phyloP scores from a whole-genome alignment of 1,140 invertebrate species.

The Nasonia vitripennis region DNA sequence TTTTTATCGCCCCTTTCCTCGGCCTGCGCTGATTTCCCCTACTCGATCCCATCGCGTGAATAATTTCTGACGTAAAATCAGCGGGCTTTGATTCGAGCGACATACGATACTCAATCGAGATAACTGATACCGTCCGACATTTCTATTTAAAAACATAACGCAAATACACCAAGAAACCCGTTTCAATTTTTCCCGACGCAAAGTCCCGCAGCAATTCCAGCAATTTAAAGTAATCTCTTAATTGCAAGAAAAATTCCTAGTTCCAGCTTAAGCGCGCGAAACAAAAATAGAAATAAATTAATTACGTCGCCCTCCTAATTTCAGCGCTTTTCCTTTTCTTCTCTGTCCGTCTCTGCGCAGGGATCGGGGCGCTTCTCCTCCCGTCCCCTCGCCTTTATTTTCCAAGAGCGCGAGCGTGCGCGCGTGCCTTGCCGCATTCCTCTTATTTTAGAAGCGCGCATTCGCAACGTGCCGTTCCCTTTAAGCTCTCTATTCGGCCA shows the following conservation, averaged over 20 bases:
- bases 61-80: no score
- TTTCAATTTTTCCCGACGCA: background rate
- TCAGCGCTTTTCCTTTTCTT: background rate
- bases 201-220: background rate
- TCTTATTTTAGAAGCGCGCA: conserved; percentile 13
- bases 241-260: background rate
- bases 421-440: background rate
- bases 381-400: background rate
- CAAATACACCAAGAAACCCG: background rate
- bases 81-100: no score
- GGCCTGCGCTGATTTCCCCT: background rate
- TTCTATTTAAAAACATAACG: no score
- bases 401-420: background rate
- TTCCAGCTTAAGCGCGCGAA: background rate
- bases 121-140: no score
- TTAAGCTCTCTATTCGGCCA: conserved; percentile 33
- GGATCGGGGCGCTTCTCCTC: background rate
- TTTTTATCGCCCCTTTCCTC: conserved; percentile 9
- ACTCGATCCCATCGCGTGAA: no score
- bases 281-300: conserved; percentile 27
- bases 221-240: background rate
- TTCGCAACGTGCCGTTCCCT: conserved; percentile 43
- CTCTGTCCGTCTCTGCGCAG: background rate
- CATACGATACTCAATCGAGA: no score
- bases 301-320: conserved; percentile 30